Conservation (phyloP, 2,888 invertebrate species). For the Caradrina kadenii region DNA sequence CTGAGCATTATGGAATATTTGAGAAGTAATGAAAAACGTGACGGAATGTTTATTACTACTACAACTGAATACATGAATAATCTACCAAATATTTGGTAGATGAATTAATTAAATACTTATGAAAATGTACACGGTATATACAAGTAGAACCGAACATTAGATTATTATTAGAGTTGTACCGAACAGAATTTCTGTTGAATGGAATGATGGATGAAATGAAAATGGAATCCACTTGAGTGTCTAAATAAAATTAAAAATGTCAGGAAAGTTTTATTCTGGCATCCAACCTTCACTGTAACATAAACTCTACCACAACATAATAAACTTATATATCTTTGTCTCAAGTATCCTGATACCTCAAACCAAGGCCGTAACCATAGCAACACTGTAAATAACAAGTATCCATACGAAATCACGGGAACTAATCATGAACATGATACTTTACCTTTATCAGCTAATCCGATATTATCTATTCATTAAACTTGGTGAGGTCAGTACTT, state of each 20-base stretch:
- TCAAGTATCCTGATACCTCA: constrained; percentile 16
- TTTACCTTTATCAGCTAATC: constrained; percentile 51
- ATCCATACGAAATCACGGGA: constrained; percentile 41
- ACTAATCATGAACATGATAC: constrained; percentile 41
- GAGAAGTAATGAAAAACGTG: constrained; percentile 40
- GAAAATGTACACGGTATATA: neutral
- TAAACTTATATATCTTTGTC: neutral
- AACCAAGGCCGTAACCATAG: constrained; percentile 42
- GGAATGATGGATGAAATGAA: too few species aligned
- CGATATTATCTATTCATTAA: constrained; percentile 63
- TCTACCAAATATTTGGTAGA: constrained; percentile 5
- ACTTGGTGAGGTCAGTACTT: constrained; percentile 45
- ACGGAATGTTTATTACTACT: constrained; percentile 17
- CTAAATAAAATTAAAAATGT: too few species aligned
- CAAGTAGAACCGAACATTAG: too few species aligned
- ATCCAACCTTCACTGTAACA: too few species aligned
- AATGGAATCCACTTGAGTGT: too few species aligned
- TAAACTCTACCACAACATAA: too few species aligned
- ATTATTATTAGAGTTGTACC: neutral
- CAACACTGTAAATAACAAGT: constrained; percentile 50
- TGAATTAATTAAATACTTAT: constrained; percentile 12
- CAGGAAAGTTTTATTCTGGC: too few species aligned
- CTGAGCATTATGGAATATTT: constrained; percentile 4
- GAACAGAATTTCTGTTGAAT: too few species aligned
- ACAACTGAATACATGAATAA: neutral